Evolutionary conservation across 2,888 invertebrate species (phyloP), one percentile per base, ranked within the genome.

Genomic region (Prostheceraeus crozeri): DNA sequence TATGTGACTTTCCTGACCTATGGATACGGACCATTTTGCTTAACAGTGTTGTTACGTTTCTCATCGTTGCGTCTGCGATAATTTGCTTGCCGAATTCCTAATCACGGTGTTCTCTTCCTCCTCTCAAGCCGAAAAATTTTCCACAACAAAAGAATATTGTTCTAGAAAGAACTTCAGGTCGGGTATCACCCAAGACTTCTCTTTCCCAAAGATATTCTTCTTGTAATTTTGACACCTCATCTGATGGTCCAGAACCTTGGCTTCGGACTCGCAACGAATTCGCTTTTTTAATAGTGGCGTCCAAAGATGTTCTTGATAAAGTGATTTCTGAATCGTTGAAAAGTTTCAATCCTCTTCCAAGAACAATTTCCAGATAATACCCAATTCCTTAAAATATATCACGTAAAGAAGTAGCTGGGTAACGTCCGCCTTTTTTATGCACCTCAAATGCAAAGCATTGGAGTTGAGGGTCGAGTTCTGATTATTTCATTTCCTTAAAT

Each of bases 11-110:
- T n/a, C n/a, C n/a, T n/a, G n/a, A n/a, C n/a, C n/a, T n/a, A n/a
- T n/a, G n/a, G n/a, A n/a, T n/a, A n/a, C n/a, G n/a, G n/a, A n/a
- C n/a, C n/a, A n/a, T n/a, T n/a, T n/a, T n/a, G n/a, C n/a, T n/a
- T n/a, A n/a, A n/a, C n/a, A n/a, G n/a, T n/a, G n/a, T n/a, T n/a
- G n/a, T n/a, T n/a, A n/a, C n/a, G n/a, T n/a, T n/a, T n/a, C n/a
- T n/a, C n/a, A n/a, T n/a, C n/a, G n/a, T n/a, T n/a, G n/a, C n/a
- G n/a, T n/a, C n/a, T n/a, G n/a, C n/a, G n/a, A n/a, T n/a, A n/a
- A 40, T 40, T 14, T 40, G 40, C 40, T 40, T 40, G 14, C 40
- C 40, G 19, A 40, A 40, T 40, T 40, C 40, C 40, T 16, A 21
- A 14, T 40, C 40, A 19, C 40, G 14, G 19, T 40, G 40, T 40